Evolutionary conservation across 2,888 invertebrate genomes (phyloP).

Genomic region (Matsumyia berberina): DNA sequence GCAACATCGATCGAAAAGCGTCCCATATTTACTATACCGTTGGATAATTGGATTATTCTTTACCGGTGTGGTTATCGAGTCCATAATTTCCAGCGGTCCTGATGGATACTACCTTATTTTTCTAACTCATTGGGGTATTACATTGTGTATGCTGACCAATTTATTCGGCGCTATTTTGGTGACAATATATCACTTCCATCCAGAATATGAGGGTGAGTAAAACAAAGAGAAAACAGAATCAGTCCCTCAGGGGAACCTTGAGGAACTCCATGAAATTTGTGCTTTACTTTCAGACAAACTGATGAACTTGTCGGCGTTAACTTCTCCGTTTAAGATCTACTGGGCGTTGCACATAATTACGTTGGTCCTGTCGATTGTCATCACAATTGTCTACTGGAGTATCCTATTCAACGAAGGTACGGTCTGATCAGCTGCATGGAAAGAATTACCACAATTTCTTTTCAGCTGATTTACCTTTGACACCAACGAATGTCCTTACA

Average conservation of each 20-base stretch:
- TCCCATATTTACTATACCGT: conserved; percentile 82
- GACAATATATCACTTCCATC: conserved; percentile 83
- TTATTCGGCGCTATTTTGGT: conserved; percentile 82
- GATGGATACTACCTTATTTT: conserved; percentile 82
- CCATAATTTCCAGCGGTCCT: conserved; percentile 79
- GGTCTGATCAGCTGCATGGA: no score
- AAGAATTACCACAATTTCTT: no score
- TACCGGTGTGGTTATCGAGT: conserved; percentile 81
- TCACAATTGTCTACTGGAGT: conserved; percentile 91
- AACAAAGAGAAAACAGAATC: background rate
- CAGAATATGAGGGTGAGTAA: conserved; percentile 82
- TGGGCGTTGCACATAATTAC: conserved; percentile 90
- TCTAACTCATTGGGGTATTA: conserved; percentile 84
- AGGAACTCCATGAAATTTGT: conserved; percentile 6
- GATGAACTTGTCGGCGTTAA: conserved; percentile 80
- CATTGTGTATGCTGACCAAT: conserved; percentile 83
- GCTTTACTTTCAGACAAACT: conserved; percentile 80
- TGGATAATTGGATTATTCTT: conserved; percentile 83
- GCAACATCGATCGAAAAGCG: conserved; percentile 83
- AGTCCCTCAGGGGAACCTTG: background rate
- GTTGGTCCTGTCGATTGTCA: conserved; percentile 88
- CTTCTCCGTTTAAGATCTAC: conserved; percentile 85
- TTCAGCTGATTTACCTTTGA: conserved; percentile 86
- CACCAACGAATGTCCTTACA: conserved; percentile 88
- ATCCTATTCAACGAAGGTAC: conserved; percentile 81